phyloP scores from a whole-genome alignment of 2,797 vertebrate species.

The Chelmon rostratus region DNA sequence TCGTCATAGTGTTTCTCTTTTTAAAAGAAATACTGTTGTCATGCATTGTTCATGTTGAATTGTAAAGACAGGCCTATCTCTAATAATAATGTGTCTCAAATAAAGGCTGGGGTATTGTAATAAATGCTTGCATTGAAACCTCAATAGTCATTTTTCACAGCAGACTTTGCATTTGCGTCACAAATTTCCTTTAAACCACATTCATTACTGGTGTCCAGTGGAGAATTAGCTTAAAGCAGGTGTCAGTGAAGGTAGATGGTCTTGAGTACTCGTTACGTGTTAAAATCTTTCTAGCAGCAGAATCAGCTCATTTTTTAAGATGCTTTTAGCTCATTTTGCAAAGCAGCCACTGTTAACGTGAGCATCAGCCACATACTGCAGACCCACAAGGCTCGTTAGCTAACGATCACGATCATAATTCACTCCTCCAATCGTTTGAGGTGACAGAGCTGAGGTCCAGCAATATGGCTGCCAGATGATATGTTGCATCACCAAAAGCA shows the following conservation, averaged over 20 bases:
- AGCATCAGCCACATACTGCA: neutral
- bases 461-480: conserved; percentile 47
- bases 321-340: neutral
- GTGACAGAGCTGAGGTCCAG: conserved; percentile 7
- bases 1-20: neutral
- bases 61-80: neutral
- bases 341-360: neutral
- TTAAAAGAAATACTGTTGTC: neutral
- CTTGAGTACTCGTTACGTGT: neutral
- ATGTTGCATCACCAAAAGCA: conserved; percentile 18
- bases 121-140: neutral
- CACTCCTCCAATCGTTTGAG: conserved; percentile 1
- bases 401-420: neutral
- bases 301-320: neutral
- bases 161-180: neutral
- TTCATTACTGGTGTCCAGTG: neutral
- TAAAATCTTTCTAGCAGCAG: neutral
- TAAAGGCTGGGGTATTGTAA: neutral
- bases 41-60: neutral
- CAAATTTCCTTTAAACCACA: neutral
- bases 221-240: neutral
- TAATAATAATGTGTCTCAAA: neutral
- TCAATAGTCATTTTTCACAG: neutral
- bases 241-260: neutral
- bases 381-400: neutral